These are phyloP conservation scores for Rhaphigaster nebulosa DNA, from an alignment of 2,888 invertebrate species.

Conservation along the genomic window DNA sequence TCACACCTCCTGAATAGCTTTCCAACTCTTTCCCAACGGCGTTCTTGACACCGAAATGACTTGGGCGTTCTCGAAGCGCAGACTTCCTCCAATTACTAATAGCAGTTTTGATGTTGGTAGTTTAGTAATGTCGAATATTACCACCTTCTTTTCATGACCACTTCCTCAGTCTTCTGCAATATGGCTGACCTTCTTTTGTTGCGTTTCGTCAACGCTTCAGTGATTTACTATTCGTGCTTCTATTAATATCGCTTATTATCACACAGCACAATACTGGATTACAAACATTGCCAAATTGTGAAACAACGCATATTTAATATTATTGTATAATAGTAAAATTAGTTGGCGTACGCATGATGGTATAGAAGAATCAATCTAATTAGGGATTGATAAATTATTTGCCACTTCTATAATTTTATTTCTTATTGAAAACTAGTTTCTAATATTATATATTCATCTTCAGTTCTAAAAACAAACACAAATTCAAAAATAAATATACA, in stretches of 20 bases:
- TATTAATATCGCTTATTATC: neutral
- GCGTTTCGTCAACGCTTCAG: neutral
- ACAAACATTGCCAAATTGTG: too few relatives aligned
- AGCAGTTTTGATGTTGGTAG: neutral
- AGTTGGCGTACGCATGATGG: too few relatives aligned
- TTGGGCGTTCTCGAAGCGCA: neutral
- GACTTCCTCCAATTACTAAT: slow-evolving; percentile 17
- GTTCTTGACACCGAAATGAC: slow-evolving; percentile 32
- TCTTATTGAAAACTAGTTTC: too few relatives aligned
- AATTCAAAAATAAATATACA: too few relatives aligned
- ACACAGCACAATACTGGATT: too few relatives aligned
- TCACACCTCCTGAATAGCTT: slow-evolving; percentile 3
- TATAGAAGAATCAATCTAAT: too few relatives aligned
- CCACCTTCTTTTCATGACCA: neutral
- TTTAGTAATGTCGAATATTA: neutral
- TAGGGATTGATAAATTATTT: too few relatives aligned
- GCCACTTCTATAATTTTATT: too few relatives aligned
- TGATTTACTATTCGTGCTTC: neutral
- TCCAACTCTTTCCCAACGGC: neutral
- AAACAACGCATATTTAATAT: too few relatives aligned
- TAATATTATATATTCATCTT: too few relatives aligned
- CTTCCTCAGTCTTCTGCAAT: neutral
- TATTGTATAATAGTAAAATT: too few relatives aligned
- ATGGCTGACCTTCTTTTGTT: neutral
- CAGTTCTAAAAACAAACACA: too few relatives aligned